A percentile compares a stretch with the other conserved stretches of the same genome.
Evolutionary conservation across 2,113 vertebrate genomes (phyloP).

Genomic region (Brachionichthys hirsutus): DNA sequence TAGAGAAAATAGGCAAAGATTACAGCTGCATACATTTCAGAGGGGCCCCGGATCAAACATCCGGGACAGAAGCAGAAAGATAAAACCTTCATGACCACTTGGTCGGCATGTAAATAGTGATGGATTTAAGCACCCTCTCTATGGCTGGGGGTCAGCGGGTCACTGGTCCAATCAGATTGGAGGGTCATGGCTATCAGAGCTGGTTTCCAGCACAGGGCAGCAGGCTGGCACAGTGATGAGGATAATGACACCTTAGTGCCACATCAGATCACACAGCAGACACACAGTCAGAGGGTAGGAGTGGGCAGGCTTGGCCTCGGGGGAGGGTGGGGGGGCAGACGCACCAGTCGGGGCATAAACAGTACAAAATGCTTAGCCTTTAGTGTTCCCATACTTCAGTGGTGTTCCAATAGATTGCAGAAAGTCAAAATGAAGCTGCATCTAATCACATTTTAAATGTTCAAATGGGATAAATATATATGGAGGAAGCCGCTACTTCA

Average conservation of each 20-base stretch:
- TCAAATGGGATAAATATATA: conserved; percentile 57
- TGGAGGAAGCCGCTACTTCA: conserved; percentile 56
- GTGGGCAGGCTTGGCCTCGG: conserved; percentile 23
- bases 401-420: conserved; percentile 62
- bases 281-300: conserved; percentile 49
- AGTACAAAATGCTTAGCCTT: conserved; percentile 55
- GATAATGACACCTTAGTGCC: conserved; percentile 71
- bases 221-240: conserved; percentile 75
- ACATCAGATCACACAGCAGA: conserved; percentile 65
- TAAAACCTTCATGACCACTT: conserved; percentile 42
- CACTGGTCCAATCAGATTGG: conserved; percentile 63
- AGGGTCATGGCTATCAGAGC: conserved; percentile 72
- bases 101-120: conserved; percentile 65
- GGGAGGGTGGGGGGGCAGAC: conserved; percentile 36
- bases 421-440: conserved; percentile 44
- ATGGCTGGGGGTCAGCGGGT: conserved; percentile 65
- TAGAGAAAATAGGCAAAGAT: conserved; percentile 43
- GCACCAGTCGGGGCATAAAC: conserved; percentile 46
- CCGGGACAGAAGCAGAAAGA: conserved; percentile 41
- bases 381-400: conserved; percentile 63
- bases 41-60: conserved; percentile 29
- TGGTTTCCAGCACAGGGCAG: conserved; percentile 69
- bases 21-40: conserved; percentile 30
- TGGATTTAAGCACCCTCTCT: conserved; percentile 67
- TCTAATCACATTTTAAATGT: conserved; percentile 62